These are phyloP conservation scores for Blomia tropicalis DNA, from an alignment of 2,888 invertebrate species.

Conservation along the genomic window DNA sequence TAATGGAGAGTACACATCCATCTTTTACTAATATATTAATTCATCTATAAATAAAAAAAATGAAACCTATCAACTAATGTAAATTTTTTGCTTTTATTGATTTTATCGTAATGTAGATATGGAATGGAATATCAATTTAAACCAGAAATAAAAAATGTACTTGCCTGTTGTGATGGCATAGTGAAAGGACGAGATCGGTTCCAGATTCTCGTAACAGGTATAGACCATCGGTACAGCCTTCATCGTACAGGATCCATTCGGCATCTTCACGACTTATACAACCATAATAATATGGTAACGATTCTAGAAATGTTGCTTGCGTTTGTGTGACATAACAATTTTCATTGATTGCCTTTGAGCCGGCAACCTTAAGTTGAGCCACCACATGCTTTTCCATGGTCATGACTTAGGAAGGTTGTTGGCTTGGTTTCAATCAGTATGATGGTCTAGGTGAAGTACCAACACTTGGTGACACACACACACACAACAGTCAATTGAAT, in stretches of 20 bases:
- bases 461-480: no score
- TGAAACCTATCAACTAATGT: no score
- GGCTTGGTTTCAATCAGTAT: not conserved
- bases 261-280: conserved; percentile 31
- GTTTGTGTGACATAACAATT: conserved; percentile 19
- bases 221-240: conserved; percentile 32
- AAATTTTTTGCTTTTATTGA: no score
- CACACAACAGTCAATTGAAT: no score
- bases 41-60: no score
- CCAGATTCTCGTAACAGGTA: conserved; percentile 31
- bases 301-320: conserved; percentile 3
- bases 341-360: not conserved
- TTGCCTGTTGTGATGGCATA: conserved; percentile 32
- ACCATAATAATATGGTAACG: conserved; percentile 30
- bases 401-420: not conserved
- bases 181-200: conserved; percentile 31
- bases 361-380: not conserved
- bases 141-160: no score
- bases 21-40: no score
- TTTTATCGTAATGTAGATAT: no score
- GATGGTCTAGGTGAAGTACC: not conserved
- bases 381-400: conserved; percentile 4
- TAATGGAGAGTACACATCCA: no score
- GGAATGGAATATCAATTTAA: no score
- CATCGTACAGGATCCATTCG: conserved; percentile 32